A percentile compares a stretch with the other conserved stretches of the same genome.
These are phyloP conservation scores for Darwinula stevensoni DNA, from an alignment of 2,888 invertebrate genomes.

Conservation along the genomic window DNA sequence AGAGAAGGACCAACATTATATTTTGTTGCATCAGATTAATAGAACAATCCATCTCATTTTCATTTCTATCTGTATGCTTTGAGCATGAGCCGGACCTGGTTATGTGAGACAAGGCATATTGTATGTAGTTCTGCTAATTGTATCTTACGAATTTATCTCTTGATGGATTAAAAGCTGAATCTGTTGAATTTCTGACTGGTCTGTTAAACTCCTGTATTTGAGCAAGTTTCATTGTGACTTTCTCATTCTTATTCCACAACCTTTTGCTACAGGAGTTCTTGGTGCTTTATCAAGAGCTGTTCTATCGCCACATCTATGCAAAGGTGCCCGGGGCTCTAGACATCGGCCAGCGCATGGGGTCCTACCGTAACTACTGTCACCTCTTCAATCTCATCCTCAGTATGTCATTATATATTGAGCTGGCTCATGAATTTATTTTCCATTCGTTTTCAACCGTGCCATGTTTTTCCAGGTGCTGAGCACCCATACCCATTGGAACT, in stretches of 20 bases:
- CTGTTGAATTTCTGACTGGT: too few relatives aligned
- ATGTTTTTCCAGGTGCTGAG: constrained; percentile 25
- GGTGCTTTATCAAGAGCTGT: constrained; percentile 86
- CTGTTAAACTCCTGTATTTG: background rate
- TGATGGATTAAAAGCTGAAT: too few relatives aligned
- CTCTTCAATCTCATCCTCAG: constrained; percentile 86
- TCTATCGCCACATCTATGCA: constrained; percentile 89
- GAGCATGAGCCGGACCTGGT: too few relatives aligned
- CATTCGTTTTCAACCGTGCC: too few relatives aligned
- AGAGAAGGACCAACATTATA: too few relatives aligned
- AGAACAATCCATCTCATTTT: too few relatives aligned
- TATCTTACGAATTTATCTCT: too few relatives aligned
- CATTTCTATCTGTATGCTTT: too few relatives aligned
- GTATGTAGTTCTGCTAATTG: too few relatives aligned
- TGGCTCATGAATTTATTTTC: too few relatives aligned
- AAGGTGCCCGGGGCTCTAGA: constrained; percentile 63
- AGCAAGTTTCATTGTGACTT: background rate
- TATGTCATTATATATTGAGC: constrained; percentile 15
- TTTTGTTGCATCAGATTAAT: too few relatives aligned
- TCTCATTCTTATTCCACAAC: constrained; percentile 8
- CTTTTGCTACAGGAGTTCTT: constrained; percentile 40
- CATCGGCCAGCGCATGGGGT: constrained; percentile 68
- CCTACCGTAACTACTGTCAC: constrained; percentile 93
- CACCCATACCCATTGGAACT: constrained; percentile 63
- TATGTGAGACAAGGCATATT: too few relatives aligned